Percentiles rank a stretch among this genome's conserved stretches.
Evolutionary conservation across 1,140 invertebrate genomes (phyloP).

Genomic region (Nautilus pompilius): DNA sequence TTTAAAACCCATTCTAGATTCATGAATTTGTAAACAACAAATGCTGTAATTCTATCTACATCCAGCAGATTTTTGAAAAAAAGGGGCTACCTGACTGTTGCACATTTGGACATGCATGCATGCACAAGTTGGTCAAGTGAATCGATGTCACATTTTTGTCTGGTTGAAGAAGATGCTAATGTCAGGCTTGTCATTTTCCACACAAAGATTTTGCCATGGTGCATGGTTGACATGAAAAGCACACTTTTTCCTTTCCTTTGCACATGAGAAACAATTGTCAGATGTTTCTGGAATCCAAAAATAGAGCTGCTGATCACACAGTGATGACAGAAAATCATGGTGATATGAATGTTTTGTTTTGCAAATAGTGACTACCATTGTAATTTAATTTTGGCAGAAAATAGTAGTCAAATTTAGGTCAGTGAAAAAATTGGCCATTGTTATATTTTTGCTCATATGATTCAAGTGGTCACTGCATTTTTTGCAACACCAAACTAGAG

Average conservation of each 20-base stretch:
- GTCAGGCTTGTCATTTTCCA: too few relatives aligned
- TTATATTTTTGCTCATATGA: slow-evolving; percentile 14
- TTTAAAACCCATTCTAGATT: too few relatives aligned
- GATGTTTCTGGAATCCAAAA: slow-evolving; percentile 21
- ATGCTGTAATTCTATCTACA: too few relatives aligned
- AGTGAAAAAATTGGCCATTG: slow-evolving; percentile 20
- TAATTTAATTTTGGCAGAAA: slow-evolving; percentile 4
- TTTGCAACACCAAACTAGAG: slow-evolving; percentile 11
- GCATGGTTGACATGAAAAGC: slow-evolving; percentile 46
- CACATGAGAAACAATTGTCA: slow-evolving; percentile 38
- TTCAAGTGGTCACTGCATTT: slow-evolving; percentile 1
- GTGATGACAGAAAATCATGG: background rate
- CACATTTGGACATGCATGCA: too few relatives aligned
- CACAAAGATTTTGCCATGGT: slow-evolving; percentile 18
- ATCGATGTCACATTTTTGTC: too few relatives aligned
- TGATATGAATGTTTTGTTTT: slow-evolving; percentile 9
- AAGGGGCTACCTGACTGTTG: too few relatives aligned
- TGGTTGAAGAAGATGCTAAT: too few relatives aligned
- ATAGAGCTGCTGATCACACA: background rate
- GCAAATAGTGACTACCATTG: too few relatives aligned
- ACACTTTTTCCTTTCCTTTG: slow-evolving; percentile 42
- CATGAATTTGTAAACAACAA: too few relatives aligned
- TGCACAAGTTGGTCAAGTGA: too few relatives aligned
- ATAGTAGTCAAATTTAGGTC: slow-evolving; percentile 3
- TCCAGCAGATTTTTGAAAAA: too few relatives aligned